Conservation (phyloP, 2,797 vertebrate species). For the Ceryle rudis region DNA sequence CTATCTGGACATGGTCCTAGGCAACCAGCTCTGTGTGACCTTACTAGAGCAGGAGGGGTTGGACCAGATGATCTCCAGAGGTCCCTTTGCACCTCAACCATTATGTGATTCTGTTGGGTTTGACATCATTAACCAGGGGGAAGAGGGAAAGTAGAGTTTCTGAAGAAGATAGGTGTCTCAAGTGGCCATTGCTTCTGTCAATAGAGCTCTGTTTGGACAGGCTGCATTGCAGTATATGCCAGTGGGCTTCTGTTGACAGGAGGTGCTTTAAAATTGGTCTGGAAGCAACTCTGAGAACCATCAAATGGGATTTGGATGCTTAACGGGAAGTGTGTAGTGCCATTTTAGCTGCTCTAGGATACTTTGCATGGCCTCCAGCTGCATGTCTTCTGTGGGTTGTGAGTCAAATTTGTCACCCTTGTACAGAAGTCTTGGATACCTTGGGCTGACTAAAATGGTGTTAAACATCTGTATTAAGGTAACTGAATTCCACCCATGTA, state of each 20-base stretch:
- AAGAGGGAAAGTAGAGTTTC: background rate
- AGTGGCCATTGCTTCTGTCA: background rate
- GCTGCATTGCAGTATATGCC: background rate
- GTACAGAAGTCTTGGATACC: background rate
- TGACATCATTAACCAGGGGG: background rate
- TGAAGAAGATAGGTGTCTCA: background rate
- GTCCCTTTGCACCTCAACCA: background rate
- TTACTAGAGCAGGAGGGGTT: background rate
- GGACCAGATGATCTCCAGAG: background rate
- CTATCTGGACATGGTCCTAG: rapidly evolving
- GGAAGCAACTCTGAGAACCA: background rate
- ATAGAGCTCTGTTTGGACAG: background rate
- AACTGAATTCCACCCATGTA: background rate
- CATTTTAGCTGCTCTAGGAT: background rate
- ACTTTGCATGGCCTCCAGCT: background rate
- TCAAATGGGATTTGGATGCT: background rate
- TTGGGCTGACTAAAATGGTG: background rate
- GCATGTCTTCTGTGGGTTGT: background rate
- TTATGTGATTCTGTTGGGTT: background rate
- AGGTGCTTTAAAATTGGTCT: background rate
- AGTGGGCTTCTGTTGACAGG: background rate
- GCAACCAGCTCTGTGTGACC: background rate
- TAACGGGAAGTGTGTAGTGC: background rate
- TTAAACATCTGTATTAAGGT: background rate
- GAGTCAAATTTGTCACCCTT: background rate